Evolutionary conservation across 2,888 invertebrate species (phyloP), one percentile per base, ranked within the genome.

Genomic region (Drosophila austrosaltans): DNA sequence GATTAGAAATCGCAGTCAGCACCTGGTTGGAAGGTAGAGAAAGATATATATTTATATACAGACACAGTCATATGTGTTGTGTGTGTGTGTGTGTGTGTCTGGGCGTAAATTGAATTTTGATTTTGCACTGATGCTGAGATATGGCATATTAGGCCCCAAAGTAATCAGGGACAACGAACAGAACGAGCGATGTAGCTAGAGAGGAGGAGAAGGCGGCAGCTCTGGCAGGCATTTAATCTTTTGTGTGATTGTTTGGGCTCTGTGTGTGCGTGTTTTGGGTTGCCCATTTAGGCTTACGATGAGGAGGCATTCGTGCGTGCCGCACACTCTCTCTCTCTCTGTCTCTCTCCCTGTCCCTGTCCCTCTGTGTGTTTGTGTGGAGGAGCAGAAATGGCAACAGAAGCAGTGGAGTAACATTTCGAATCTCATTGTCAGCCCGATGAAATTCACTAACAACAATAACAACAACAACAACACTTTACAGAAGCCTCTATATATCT

Each of bases 111-210:
- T 89, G 89, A 85, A 85, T 85, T 85, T 88, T 85, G 85, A 85
- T 85, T 85, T 89, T 89, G 81, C 85, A 85, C 89, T 82, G 86
- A 85, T 85, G 88, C 88, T 89, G 89, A 87, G 85, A 85, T 89
- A 85, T 89, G 88, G 85, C 89, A 78, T 87, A 85, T 89, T 89
- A 85, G 87, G 88, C 86, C 76, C 88, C 79, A 72, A 77, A 82
- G 89, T 85, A 85, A 89, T 89, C 89, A 87, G 88, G 74, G 79
- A 73, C 63, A 48, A 30, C 58, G 28, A 30, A 60, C 58, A 42
- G 48, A 54, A 44, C 39, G 68, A 54, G 36, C 30, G 68, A 39
- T 53, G 30, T 22, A 53, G 25, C 39, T 22, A 16, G 10, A 20
- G 16, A 16, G 16, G 16, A 16, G 16, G 16, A 16, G 16, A 1